These are phyloP conservation scores for Bryconaethiops microstoma DNA, from an alignment of 2,797 vertebrate genomes.

Conservation along the genomic window DNA sequence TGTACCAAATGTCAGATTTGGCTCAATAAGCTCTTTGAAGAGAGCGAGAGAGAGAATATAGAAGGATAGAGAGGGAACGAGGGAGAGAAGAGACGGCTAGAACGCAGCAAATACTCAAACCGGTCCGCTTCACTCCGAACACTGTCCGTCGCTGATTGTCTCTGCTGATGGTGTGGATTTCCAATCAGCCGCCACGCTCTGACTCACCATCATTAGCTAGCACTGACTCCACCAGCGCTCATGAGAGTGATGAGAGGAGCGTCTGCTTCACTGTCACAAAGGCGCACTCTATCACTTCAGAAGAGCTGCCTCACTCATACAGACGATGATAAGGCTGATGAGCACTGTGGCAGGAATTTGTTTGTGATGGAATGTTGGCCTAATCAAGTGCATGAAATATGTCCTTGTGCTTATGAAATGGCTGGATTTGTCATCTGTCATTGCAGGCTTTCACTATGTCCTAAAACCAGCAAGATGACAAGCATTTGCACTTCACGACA, in stretches of 20 bases:
- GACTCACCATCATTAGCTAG: constrained; percentile 32
- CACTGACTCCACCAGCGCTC: constrained; percentile 15
- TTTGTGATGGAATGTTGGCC: constrained; percentile 9
- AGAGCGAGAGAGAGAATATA: constrained; percentile 39
- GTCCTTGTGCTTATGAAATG: background rate
- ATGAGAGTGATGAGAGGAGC: constrained; percentile 33
- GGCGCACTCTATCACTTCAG: constrained; percentile 19
- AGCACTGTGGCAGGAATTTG: constrained; percentile 5
- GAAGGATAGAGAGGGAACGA: constrained; percentile 23
- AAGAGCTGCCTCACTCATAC: constrained; percentile 9
- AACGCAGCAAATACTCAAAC: background rate
- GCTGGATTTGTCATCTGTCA: background rate
- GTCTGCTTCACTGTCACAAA: constrained; percentile 37
- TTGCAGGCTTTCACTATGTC: background rate
- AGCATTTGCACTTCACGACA: background rate
- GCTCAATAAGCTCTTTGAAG: constrained; percentile 39
- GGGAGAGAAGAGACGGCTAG: constrained; percentile 22
- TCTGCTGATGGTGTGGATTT: constrained; percentile 46
- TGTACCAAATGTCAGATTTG: constrained; percentile 61
- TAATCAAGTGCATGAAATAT: constrained; percentile 18
- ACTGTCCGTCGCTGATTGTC: constrained; percentile 32
- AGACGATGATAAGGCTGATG: constrained; percentile 21
- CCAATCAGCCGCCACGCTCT: constrained; percentile 40
- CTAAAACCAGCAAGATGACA: background rate
- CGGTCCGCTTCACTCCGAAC: background rate